Percentiles rank a stretch among this genome's conserved stretches.
These are phyloP conservation scores for Drosophila vallismaia DNA, from an alignment of 2,888 invertebrate genomes.

Conservation along the genomic window DNA sequence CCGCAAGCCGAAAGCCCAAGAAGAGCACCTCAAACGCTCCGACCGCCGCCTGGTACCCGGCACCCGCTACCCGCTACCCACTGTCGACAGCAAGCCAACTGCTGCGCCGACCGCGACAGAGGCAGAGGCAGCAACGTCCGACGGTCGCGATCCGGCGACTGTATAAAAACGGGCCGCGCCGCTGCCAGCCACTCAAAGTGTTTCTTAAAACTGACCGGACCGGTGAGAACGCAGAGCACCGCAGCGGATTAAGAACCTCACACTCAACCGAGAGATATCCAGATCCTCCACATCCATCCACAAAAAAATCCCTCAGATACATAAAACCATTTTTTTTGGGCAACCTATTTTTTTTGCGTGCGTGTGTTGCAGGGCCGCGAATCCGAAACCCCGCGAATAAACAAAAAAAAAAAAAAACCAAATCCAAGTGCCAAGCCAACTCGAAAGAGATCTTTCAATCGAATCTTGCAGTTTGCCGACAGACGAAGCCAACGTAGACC, in stretches of 20 bases:
- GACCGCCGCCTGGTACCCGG: neutral
- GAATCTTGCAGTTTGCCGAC: neutral
- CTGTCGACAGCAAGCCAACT: neutral
- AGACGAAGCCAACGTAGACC: neutral
- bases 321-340: slow-evolving; percentile 10
- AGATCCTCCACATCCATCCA: too few relatives aligned
- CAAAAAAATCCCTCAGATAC: neutral
- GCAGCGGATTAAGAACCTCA: slow-evolving; percentile 42
- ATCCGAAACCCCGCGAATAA: slow-evolving; percentile 10
- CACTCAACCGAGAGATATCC: too few relatives aligned
- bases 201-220: slow-evolving; percentile 73
- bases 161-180: slow-evolving; percentile 50
- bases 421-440: neutral
- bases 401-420: neutral
- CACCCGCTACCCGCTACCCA: neutral
- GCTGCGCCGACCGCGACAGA: neutral
- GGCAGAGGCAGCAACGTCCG: slow-evolving; percentile 21
- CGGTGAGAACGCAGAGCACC: slow-evolving; percentile 47
- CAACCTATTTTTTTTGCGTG: slow-evolving; percentile 43
- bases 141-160: slow-evolving; percentile 15
- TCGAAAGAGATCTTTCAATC: neutral
- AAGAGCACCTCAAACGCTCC: neutral
- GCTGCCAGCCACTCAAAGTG: slow-evolving; percentile 81
- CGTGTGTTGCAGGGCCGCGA: slow-evolving; percentile 33
- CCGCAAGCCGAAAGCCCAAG: neutral